Conservation (phyloP, 1,140 invertebrate species). For the Drosophila melanica region DNA sequence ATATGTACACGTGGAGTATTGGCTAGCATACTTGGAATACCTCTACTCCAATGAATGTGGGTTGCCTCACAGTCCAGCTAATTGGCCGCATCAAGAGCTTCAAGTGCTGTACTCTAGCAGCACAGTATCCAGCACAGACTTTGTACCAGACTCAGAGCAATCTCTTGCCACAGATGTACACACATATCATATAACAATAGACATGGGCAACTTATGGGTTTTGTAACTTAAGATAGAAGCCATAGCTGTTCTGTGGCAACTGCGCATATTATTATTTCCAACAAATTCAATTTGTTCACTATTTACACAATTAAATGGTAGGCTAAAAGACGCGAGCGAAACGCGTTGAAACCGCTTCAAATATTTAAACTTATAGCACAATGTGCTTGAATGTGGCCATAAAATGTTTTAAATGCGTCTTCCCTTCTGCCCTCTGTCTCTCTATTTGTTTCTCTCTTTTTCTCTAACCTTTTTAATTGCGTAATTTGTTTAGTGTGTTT, state of each 20-base stretch:
- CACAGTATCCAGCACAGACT: conserved; percentile 12
- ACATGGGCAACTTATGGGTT: conserved; percentile 6
- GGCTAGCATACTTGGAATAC: conserved; percentile 21
- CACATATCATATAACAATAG: conserved; percentile 22
- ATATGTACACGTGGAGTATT: conserved; percentile 8
- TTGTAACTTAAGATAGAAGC: conserved; percentile 53
- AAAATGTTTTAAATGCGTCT: conserved; percentile 33
- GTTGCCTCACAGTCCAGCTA: conserved; percentile 41
- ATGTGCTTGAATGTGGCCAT: conserved; percentile 10
- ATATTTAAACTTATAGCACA: conserved; percentile 34
- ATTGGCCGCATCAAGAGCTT: conserved; percentile 38
- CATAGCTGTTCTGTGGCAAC: conserved; percentile 33
- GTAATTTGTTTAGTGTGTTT: conserved; percentile 57
- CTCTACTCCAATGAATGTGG: conserved; percentile 6
- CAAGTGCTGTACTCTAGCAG: conserved; percentile 15
- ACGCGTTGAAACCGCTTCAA: conserved; percentile 43
- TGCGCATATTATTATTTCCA: conserved; percentile 30
- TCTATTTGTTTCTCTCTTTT: not conserved
- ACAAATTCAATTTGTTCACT: conserved; percentile 27
- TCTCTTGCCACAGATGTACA: conserved; percentile 17
- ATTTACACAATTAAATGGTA: conserved; percentile 36
- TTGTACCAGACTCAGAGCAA: conserved; percentile 3
- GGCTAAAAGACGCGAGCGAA: conserved; percentile 46
- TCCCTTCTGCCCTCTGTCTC: not conserved
- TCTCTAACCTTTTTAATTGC: conserved; percentile 44